Evolutionary conservation across 2,888 invertebrate species (phyloP), one percentile per base, ranked within the genome.

Genomic region (Empis stercorea): DNA sequence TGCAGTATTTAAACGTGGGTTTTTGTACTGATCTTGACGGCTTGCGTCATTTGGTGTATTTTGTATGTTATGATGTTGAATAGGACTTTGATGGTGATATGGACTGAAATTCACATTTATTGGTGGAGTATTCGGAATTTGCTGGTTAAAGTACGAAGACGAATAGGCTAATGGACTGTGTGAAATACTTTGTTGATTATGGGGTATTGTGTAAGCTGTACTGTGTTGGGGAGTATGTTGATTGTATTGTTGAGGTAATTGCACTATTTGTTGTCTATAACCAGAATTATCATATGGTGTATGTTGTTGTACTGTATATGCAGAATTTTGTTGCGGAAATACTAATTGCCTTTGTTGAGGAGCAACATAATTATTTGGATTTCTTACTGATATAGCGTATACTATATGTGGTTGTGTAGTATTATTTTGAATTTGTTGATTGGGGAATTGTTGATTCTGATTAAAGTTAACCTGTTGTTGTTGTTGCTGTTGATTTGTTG

Each of bases 11-110:
- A 36, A 46, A 15, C 46, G 47, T 40, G 49, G 52, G 30, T 52
- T 45, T 20, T 52, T 52, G 45, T 48, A 49, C 43, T 52, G 51
- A 17, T 51, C 51, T 38, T 49, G 51, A 30, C 36, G 43, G 15
- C 43, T 40, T n/a, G n/a, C 43, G 45, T 45, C 16, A 13, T 5
- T 30, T 44, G 27, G 10, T 23, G 16, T 14, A 40, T 44, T 13
- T 10, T 11, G 3, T 37, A 32, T 16, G 23, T 41, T 6, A 27
- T 27, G 23, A 27, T 27, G 9, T 9, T 27, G 23, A 6, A 2
- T 27, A 7, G 23, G 9, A 27, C 9, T 7, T 27, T 27, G 23
- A 27, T 4, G 43, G n/a, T n/a, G n/a, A 49, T 51, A 30, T 44
- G 7, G 44, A 45, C 45, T 50, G 47, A 42, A 47, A 40, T 17